These are phyloP conservation scores for Lacerta bilineata DNA, from an alignment of 2,797 vertebrate genomes.

Conservation along the genomic window DNA sequence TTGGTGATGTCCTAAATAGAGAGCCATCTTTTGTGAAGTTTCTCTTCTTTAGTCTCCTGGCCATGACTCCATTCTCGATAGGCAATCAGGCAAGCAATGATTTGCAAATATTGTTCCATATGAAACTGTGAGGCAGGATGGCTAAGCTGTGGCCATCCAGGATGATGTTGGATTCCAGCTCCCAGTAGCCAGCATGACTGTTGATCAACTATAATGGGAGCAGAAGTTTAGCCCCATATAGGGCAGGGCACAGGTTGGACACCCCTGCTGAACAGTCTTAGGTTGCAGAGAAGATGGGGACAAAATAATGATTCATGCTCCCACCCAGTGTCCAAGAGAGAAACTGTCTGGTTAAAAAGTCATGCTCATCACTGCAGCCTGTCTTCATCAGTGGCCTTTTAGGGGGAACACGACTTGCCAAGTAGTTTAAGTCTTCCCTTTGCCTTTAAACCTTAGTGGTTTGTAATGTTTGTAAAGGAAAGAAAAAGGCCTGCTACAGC, in stretches of 20 bases:
- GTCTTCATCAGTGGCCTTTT: conserved; percentile 21
- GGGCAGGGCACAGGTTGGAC: too few relatives aligned
- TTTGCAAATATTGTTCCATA: background rate
- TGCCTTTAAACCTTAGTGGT: background rate
- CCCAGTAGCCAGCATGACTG: too few relatives aligned
- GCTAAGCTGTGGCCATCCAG: background rate
- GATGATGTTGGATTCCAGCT: too few relatives aligned
- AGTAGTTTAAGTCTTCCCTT: background rate
- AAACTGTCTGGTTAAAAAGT: conserved; percentile 53
- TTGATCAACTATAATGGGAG: too few relatives aligned
- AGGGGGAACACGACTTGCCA: background rate
- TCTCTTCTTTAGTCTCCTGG: background rate
- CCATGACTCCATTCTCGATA: too few relatives aligned
- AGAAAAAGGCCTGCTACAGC: background rate
- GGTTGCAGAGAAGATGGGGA: conserved; percentile 37
- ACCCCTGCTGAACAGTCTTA: background rate
- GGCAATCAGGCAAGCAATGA: background rate
- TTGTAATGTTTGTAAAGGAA: conserved; percentile 45
- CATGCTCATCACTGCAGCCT: conserved; percentile 3
- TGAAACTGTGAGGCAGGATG: conserved; percentile 9
- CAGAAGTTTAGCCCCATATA: too few relatives aligned
- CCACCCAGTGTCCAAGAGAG: conserved; percentile 70
- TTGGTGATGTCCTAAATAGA: background rate
- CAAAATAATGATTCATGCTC: conserved; percentile 61
- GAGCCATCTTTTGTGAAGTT: background rate